These are phyloP conservation scores for Vipera ursinii DNA, from an alignment of 2,797 vertebrate species.

Conservation along the genomic window DNA sequence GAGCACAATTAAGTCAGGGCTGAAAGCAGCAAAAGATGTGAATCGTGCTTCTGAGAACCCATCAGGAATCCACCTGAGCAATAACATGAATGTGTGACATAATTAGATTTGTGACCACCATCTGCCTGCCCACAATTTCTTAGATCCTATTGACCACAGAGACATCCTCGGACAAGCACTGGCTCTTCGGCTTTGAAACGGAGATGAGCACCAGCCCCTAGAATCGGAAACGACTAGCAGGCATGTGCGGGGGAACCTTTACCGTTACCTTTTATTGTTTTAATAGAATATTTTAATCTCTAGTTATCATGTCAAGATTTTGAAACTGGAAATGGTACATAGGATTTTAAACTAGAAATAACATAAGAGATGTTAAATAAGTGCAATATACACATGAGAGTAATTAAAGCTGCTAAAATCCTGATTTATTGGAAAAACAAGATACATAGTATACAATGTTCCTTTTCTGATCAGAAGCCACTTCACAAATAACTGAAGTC, in stretches of 20 bases:
- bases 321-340: background rate
- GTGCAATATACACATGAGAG: background rate
- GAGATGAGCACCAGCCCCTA: no score
- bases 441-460: background rate
- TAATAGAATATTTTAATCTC: background rate
- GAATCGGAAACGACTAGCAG: no score
- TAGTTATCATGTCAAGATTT: background rate
- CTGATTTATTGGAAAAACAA: slow-evolving; percentile 12
- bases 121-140: background rate
- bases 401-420: slow-evolving; percentile 19
- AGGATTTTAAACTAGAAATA: background rate
- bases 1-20: no score
- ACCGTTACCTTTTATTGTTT: background rate
- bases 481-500: background rate
- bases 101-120: no score
- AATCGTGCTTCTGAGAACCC: no score
- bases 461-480: background rate
- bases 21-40: no score
- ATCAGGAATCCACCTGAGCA: no score
- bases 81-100: background rate
- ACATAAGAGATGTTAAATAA: slow-evolving; percentile 1
- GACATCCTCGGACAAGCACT: no score
- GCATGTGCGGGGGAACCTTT: no score
- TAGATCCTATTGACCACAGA: slow-evolving; percentile 30
- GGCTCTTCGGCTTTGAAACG: no score